These are phyloP conservation scores for Sebastiscus albofasciatus DNA, from an alignment of 2,797 vertebrate genomes.

Conservation along the genomic window DNA sequence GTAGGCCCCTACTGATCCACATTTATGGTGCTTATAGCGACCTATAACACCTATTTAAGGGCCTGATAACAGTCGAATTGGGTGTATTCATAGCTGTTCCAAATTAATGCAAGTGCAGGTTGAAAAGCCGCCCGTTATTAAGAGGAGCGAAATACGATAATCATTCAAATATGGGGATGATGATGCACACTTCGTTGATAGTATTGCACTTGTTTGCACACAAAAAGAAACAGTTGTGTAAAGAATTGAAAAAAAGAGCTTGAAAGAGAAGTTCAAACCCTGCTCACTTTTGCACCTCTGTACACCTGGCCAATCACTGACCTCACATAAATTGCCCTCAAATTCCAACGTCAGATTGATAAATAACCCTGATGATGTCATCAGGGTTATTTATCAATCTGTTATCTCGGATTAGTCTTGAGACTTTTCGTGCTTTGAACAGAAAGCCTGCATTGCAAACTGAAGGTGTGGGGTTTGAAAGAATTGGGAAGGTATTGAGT, in stretches of 20 bases:
- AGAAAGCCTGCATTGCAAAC: neutral
- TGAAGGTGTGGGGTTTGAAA: neutral
- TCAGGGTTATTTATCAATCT: neutral
- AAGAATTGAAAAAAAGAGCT: neutral
- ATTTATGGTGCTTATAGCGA: no score
- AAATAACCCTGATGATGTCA: neutral
- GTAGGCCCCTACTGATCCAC: neutral
- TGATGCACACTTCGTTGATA: neutral
- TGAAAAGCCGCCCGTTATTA: neutral
- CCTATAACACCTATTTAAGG: neutral
- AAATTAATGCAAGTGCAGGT: neutral
- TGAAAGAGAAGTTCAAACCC: neutral
- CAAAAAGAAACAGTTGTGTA: neutral
- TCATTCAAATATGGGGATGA: neutral
- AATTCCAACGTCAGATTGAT: no score
- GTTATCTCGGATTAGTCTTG: neutral
- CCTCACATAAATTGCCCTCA: no score
- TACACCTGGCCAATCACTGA: neutral
- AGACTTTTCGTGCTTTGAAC: neutral
- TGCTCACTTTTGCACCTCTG: neutral
- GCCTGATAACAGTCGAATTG: neutral
- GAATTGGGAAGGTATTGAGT: neutral
- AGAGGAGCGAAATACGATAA: neutral
- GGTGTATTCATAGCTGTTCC: neutral
- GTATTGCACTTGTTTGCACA: neutral